Base-by-base conservation (phyloP, 2,888 invertebrate species). In the Agrotis exclamationis region DNA sequence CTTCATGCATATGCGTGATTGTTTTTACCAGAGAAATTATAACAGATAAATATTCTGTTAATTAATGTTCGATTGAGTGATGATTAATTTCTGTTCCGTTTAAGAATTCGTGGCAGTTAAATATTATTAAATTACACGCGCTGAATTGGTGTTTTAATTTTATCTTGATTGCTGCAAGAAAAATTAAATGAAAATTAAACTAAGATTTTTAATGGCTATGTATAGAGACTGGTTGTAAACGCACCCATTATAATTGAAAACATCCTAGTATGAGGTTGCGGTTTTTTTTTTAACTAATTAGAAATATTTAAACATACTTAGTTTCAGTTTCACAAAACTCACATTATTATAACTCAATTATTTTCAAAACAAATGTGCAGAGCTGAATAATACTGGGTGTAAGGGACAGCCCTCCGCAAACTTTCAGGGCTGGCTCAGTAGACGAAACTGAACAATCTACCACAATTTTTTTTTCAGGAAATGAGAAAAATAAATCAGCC, bases 1-100 rank as follows among this genome's bases (percentile, higher is more conserved):
- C 82, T 71, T 74, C 81, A 77, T 73, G 70, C 28, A 33, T 33
- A 33, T 54, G 57, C 70, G 64, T 83, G 83, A 84, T 86, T 89
- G 84, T 86, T 84, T 82, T 79, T 82, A 84, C 74, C 22, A 13
- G 74, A 82, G 76, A 79, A 80, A 83, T 84, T 81, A 79, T 80
- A 74, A 75, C 68, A 58, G 79, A 83, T 82, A 74, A 74, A 58
- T 67, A 59, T 69, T 76, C 62, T 28, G 63, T 76, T 66, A 74
- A 56, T 79, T 64, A 68, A 74, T 68, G 70, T 66, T 73, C 75
- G 59, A 66, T 68, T 79, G 70, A 73, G 63, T 69, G 54, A 68
- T 80, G 59, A 68, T 80, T 74, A 69, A 81, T 81, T 71, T 57
- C 11, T 48, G 56, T 67, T 65, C 14, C 66, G 48, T 47, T 66